phyloP scores from a whole-genome alignment of 2,888 invertebrate genomes.

The Hyposoter dolosus region DNA sequence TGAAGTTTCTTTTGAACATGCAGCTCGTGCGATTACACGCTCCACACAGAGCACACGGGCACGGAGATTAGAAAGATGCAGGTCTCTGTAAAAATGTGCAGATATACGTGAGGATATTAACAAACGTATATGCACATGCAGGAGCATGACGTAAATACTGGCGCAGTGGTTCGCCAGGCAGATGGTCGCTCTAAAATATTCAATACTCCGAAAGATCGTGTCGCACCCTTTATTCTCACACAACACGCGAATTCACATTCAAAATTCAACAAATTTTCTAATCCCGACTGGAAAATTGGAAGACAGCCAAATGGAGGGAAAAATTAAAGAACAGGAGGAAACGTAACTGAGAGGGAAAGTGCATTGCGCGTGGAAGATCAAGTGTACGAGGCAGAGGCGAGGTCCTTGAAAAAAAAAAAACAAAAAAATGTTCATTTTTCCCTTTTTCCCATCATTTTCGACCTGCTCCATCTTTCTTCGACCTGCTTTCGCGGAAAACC shows the following conservation, averaged over 20 bases:
- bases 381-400: background rate
- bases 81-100: slow-evolving; percentile 60
- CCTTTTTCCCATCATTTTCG: too few species aligned
- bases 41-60: background rate
- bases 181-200: slow-evolving; percentile 76
- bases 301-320: slow-evolving; percentile 70
- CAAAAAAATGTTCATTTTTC: background rate
- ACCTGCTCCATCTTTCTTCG: too few species aligned
- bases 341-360: slow-evolving; percentile 43
- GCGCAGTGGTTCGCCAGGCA: slow-evolving; percentile 43
- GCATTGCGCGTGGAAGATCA: slow-evolving; percentile 1
- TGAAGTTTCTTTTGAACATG: slow-evolving; percentile 57
- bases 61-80: slow-evolving; percentile 51
- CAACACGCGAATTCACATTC: slow-evolving; percentile 50
- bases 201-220: slow-evolving; percentile 74
- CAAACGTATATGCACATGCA: background rate
- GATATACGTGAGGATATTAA: background rate
- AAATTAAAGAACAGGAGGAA: slow-evolving; percentile 36
- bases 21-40: slow-evolving; percentile 40
- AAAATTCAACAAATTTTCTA: slow-evolving; percentile 46
- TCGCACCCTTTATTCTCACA: slow-evolving; percentile 63
- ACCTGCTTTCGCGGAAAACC: too few species aligned
- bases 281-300: slow-evolving; percentile 63
- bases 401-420: background rate
- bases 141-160: background rate